A percentile compares a stretch with the other conserved stretches of the same genome.
phyloP scores from a whole-genome alignment of 2,888 invertebrate genomes.

The Caenorhabditis zanzibari region DNA sequence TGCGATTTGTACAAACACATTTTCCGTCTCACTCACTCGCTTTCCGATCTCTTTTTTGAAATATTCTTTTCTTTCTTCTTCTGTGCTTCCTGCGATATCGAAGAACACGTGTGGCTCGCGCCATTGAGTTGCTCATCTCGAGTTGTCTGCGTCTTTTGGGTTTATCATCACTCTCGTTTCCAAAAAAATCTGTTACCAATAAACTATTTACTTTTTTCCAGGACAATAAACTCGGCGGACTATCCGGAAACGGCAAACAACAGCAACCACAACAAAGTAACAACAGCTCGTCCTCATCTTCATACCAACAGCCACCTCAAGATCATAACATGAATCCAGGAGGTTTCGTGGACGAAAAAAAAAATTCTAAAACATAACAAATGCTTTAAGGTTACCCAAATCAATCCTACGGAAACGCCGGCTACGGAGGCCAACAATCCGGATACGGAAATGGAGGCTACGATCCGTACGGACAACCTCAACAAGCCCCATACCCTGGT shows the following conservation, averaged over 20 bases:
- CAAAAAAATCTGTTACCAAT: neutral
- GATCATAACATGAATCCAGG: conserved; percentile 53
- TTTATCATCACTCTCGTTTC: conserved; percentile 29
- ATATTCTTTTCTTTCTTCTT: neutral
- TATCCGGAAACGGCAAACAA: conserved; percentile 41
- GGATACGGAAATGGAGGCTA: conserved; percentile 63
- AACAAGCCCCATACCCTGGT: conserved; percentile 34
- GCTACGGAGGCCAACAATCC: conserved; percentile 45
- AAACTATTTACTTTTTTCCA: conserved; percentile 14
- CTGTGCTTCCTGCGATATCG: conserved; percentile 11
- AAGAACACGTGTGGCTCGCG: conserved; percentile 43
- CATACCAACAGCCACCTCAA: conserved; percentile 18
- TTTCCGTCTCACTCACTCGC: conserved; percentile 2
- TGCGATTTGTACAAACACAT: conserved; percentile 33
- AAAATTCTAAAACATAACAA: neutral
- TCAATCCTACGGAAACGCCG: conserved; percentile 55
- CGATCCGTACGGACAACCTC: conserved; percentile 50
- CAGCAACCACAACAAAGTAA: conserved; percentile 15
- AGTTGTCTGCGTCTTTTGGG: conserved; percentile 3
- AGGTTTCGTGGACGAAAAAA: conserved; percentile 6
- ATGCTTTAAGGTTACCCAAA: conserved; percentile 37
- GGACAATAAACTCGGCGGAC: conserved; percentile 62
- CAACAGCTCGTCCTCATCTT: conserved; percentile 17
- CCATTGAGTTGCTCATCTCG: conserved; percentile 33
- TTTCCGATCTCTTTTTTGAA: conserved; percentile 20